Evolutionary conservation across 2,888 invertebrate species (phyloP).

Genomic region (Pollenia amentaria): DNA sequence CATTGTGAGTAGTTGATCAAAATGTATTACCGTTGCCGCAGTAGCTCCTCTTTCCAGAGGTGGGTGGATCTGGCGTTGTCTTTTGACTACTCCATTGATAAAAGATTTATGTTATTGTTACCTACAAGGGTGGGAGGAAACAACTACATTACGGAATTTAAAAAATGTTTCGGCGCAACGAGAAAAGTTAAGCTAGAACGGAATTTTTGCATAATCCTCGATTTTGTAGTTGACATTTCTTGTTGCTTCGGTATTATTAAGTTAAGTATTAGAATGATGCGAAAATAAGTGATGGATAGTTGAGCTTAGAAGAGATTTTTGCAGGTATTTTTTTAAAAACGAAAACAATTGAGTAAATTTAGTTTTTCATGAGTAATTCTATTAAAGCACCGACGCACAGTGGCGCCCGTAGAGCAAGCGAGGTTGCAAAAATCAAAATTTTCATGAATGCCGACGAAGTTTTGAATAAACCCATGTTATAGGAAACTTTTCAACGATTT

Average conservation of each 20-base stretch:
- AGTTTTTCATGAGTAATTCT: no score
- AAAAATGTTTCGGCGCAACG: no score
- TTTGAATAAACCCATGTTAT: no score
- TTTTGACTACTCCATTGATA: neutral
- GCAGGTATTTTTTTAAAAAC: neutral
- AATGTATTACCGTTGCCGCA: slow-evolving; percentile 89
- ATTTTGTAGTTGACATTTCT: neutral
- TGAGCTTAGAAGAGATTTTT: slow-evolving; percentile 3
- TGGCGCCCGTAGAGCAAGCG: no score
- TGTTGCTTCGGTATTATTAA: neutral
- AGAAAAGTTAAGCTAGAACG: no score
- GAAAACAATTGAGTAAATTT: neutral
- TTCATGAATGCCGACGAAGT: no score
- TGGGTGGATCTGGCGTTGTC: neutral
- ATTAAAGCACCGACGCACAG: no score
- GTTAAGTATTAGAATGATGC: neutral
- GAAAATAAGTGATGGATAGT: slow-evolving; percentile 11
- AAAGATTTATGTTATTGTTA: slow-evolving; percentile 14
- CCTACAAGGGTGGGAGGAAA: neutral
- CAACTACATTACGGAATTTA: no score
- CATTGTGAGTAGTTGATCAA: slow-evolving; percentile 92
- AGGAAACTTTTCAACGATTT: no score
- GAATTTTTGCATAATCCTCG: neutral
- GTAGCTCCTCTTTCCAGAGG: slow-evolving; percentile 78
- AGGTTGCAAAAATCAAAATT: no score